Conservation (phyloP, 2,797 vertebrate genomes). For the Enteromius fasciolatus region DNA sequence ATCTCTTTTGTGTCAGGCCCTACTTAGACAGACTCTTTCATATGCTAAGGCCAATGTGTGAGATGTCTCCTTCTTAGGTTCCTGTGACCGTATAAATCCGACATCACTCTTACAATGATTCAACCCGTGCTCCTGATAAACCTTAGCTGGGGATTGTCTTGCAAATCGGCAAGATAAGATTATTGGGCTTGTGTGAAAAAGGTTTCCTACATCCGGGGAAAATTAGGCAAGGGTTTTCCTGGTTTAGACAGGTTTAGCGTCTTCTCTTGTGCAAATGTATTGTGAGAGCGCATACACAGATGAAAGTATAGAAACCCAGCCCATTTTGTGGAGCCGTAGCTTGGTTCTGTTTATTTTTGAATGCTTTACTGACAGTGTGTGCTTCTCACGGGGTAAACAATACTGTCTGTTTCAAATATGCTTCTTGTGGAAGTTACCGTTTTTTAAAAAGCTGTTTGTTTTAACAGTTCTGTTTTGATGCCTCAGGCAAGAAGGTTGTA, state of each 20-base stretch:
- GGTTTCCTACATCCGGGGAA: constrained; percentile 14
- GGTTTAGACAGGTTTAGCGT: neutral
- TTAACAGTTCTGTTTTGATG: constrained; percentile 65
- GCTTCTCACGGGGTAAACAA: constrained; percentile 27
- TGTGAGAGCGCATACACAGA: neutral
- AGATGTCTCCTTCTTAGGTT: constrained; percentile 63
- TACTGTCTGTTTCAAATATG: constrained; percentile 63
- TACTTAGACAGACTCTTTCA: constrained; percentile 63
- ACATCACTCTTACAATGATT: constrained; percentile 37
- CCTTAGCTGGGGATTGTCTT: constrained; percentile 48
- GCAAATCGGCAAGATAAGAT: constrained; percentile 47
- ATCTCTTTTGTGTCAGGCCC: constrained; percentile 55
- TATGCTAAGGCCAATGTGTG: constrained; percentile 61
- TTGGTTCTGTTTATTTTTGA: constrained; percentile 8
- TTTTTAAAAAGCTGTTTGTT: constrained; percentile 70
- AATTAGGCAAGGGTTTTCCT: constrained; percentile 37
- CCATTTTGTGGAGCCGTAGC: neutral
- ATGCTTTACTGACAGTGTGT: constrained; percentile 41
- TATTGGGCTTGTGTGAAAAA: constrained; percentile 28
- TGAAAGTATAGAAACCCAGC: constrained; percentile 22
- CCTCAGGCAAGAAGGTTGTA: constrained; percentile 48
- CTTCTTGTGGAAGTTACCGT: constrained; percentile 80
- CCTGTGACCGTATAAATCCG: constrained; percentile 48
- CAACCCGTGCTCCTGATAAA: constrained; percentile 45
- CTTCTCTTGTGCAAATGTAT: constrained; percentile 4